A percentile compares a stretch with the other conserved stretches of the same genome.
Evolutionary conservation across 2,797 vertebrate genomes (phyloP).

Genomic region (Leptatherina wallacei): DNA sequence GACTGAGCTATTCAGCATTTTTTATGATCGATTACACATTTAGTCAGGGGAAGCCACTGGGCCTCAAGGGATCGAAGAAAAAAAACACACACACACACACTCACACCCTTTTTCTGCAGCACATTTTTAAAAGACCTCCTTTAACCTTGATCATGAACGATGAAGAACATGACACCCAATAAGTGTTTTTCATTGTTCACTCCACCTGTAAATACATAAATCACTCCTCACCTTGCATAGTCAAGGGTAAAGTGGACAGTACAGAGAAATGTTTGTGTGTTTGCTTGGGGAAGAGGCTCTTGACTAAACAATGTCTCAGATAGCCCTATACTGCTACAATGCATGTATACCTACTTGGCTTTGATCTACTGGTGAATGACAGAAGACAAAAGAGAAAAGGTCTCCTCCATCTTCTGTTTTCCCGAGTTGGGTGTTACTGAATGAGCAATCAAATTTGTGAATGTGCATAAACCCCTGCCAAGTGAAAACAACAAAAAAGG

Average conservation of each 20-base stretch:
- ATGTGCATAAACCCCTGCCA: neutral
- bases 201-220: conserved; percentile 75
- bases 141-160: conserved; percentile 77
- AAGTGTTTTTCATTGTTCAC: conserved; percentile 79
- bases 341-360: neutral
- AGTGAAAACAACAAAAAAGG: conserved; percentile 13
- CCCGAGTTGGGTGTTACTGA: neutral
- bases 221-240: conserved; percentile 53
- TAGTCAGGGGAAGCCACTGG: conserved; percentile 73
- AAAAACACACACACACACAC: conserved; percentile 47
- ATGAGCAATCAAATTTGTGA: neutral
- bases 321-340: neutral
- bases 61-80: conserved; percentile 51
- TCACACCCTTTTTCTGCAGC: conserved; percentile 43
- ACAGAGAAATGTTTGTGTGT: conserved; percentile 21
- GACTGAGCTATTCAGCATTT: conserved; percentile 78
- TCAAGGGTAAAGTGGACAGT: conserved; percentile 64
- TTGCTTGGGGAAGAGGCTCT: neutral
- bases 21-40: conserved; percentile 80
- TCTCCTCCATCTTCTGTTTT: neutral
- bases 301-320: conserved; percentile 15
- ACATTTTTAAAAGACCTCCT: conserved; percentile 66
- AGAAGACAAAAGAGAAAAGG: neutral
- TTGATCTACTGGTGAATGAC: neutral
- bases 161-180: conserved; percentile 76